Evolutionary conservation across 2,888 invertebrate species (phyloP).

Genomic region (Ceratothoa steindachneri): DNA sequence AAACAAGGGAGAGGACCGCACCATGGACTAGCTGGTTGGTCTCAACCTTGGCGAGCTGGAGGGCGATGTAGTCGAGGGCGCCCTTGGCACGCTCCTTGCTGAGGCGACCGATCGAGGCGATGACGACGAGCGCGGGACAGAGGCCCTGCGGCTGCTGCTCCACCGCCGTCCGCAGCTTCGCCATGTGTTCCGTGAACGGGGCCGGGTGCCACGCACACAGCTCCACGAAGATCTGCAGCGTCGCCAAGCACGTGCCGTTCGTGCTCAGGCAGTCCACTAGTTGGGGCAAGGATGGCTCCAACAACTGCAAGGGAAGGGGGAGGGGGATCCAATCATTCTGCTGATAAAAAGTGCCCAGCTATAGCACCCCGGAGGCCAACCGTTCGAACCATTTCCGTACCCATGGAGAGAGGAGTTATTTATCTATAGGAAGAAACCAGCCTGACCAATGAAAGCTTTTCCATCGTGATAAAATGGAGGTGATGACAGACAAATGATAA

Average conservation of each 20-base stretch:
- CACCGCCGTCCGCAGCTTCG: constrained; percentile 51
- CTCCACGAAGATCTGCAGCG: constrained; percentile 70
- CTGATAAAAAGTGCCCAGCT: no score
- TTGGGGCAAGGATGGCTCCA: constrained; percentile 76
- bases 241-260: constrained; percentile 61
- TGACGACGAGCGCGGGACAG: constrained; percentile 49
- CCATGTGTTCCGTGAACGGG: constrained; percentile 67
- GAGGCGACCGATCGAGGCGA: constrained; percentile 65
- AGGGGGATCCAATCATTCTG: no score
- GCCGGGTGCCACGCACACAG: constrained; percentile 68
- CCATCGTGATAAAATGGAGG: no score
- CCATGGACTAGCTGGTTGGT: constrained; percentile 64
- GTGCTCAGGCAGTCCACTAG: constrained; percentile 70
- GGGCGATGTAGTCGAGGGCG: constrained; percentile 74
- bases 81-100: constrained; percentile 73
- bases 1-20: not conserved
- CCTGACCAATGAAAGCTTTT: no score
- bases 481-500: no score
- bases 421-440: no score
- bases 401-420: no score
- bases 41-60: constrained; percentile 68
- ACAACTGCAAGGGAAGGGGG: constrained; percentile 57
- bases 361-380: no score
- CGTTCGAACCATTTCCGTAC: no score
- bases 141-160: constrained; percentile 58